Evolutionary conservation across 2,797 vertebrate genomes (phyloP), one percentile per base, ranked within the genome.

Genomic region (Macropodus opercularis): DNA sequence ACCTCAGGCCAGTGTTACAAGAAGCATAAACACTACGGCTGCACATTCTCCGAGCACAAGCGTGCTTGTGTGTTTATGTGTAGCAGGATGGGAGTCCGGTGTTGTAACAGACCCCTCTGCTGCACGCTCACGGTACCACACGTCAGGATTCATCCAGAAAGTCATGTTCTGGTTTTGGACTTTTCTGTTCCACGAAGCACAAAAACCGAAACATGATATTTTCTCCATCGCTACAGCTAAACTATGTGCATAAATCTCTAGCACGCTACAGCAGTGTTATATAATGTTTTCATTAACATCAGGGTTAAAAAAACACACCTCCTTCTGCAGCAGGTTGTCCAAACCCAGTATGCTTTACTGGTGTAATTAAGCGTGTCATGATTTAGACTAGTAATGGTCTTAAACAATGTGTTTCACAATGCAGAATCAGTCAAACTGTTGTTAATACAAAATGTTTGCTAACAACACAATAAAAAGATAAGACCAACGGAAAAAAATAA

Each of bases 261-360:
- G n/a, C 21, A 49, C 22, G 35, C 47, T 31, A 32, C 12, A 48
- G 46, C 4, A 35, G 47, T 15, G 19, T 49, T 49, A 49, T 49
- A 31, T 49, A 49, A 49, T 34, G 19, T 15, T 34, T 22, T 49
- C 35, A 22, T 15, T 48, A 32, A 48, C 19, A 35, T 34, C 47
- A 50, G 48, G 21, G 21, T 50, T 36, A 38, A 19, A 49, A 15
- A 15, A 15, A 36, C 49, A 26, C 22, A 17, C 32, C 48, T 36
- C 32, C 21, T 2, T 38, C 22, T 4, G 4, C 23, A 23, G 9
- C 5, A n/a, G 18, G 22, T 50, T n/a, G 21, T 50, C n/a, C 48
- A 35, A 35, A 50, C 32, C 13, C 3, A n/a, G 5, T 10, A 11
- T 12, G 32, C 12, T 35, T 36, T n/a, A 35, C 8, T 49, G 26